Percentiles rank a stretch among this genome's conserved stretches.
Evolutionary conservation across 2,113 vertebrate genomes (phyloP).

Genomic region (Etheostoma spectabile): DNA sequence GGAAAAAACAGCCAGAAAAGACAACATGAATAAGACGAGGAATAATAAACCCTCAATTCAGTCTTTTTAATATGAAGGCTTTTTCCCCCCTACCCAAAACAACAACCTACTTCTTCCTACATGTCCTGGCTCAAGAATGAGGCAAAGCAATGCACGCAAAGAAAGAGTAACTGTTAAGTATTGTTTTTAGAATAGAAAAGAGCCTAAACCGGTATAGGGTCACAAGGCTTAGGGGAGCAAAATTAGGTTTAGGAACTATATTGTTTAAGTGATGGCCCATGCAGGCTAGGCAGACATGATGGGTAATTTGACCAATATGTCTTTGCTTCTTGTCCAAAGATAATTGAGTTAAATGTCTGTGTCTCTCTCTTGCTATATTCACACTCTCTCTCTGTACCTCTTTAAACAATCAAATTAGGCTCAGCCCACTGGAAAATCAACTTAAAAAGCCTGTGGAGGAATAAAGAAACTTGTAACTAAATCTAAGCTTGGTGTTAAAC

Average conservation of each 20-base stretch:
- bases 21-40: slow-evolving; percentile 59
- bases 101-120: background rate
- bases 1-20: slow-evolving; percentile 71
- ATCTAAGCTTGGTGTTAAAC: slow-evolving; percentile 72
- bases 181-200: slow-evolving; percentile 38
- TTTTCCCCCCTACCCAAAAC: slow-evolving; percentile 48
- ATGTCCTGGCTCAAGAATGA: slow-evolving; percentile 39
- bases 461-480: slow-evolving; percentile 73
- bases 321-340: slow-evolving; percentile 57
- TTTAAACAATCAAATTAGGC: slow-evolving; percentile 66
- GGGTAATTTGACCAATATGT: slow-evolving; percentile 58
- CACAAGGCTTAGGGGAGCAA: slow-evolving; percentile 18
- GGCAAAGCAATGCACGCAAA: background rate
- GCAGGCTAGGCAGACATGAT: slow-evolving; percentile 43
- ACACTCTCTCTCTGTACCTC: slow-evolving; percentile 27
- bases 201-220: slow-evolving; percentile 9
- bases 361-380: slow-evolving; percentile 23
- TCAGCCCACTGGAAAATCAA: slow-evolving; percentile 65
- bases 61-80: slow-evolving; percentile 56
- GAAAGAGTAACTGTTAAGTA: background rate
- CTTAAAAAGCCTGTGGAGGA: slow-evolving; percentile 69
- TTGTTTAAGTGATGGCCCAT: slow-evolving; percentile 70
- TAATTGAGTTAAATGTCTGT: slow-evolving; percentile 54
- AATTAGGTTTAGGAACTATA: slow-evolving; percentile 50
- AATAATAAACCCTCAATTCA: slow-evolving; percentile 63